Percentiles rank a stretch among this genome's conserved stretches.
phyloP scores from a whole-genome alignment of 1,140 invertebrate species.

The Stenopsyche tienmushanensis region DNA sequence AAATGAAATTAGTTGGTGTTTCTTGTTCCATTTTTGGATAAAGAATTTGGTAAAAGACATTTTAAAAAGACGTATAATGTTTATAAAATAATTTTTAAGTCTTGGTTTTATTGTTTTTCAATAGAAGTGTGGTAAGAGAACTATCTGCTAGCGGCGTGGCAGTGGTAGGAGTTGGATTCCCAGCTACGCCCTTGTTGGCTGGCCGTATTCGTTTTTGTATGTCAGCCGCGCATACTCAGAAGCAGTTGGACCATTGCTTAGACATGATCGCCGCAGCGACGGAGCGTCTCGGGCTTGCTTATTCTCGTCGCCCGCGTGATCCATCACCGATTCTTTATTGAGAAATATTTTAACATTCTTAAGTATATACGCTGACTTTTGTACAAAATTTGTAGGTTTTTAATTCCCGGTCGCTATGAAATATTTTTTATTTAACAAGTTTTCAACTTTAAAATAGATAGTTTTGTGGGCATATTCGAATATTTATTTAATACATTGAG shows the following conservation, averaged over 20 bases:
- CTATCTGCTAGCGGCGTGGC: slow-evolving; percentile 83
- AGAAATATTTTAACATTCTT: neutral
- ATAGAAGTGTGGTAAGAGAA: slow-evolving; percentile 79
- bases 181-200: slow-evolving; percentile 94
- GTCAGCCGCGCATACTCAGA: slow-evolving; percentile 93
- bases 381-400: neutral
- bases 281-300: slow-evolving; percentile 69
- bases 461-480: neutral
- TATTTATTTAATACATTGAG: neutral
- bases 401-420: neutral
- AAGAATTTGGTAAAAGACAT: too few relatives aligned
- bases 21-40: too few relatives aligned
- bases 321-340: slow-evolving; percentile 61
- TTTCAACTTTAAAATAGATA: neutral
- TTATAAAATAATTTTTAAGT: too few relatives aligned
- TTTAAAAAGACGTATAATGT: too few relatives aligned
- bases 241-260: slow-evolving; percentile 89
- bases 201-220: slow-evolving; percentile 94
- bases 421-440: too few relatives aligned
- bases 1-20: too few relatives aligned
- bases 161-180: slow-evolving; percentile 95
- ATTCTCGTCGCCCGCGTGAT: slow-evolving; percentile 65
- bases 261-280: slow-evolving; percentile 70
- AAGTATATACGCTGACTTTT: neutral
- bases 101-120: neutral